A percentile compares a stretch with the other conserved stretches of the same genome.
These are phyloP conservation scores for Ceuthmochares aereus DNA, from an alignment of 2,113 vertebrate species.

Conservation along the genomic window DNA sequence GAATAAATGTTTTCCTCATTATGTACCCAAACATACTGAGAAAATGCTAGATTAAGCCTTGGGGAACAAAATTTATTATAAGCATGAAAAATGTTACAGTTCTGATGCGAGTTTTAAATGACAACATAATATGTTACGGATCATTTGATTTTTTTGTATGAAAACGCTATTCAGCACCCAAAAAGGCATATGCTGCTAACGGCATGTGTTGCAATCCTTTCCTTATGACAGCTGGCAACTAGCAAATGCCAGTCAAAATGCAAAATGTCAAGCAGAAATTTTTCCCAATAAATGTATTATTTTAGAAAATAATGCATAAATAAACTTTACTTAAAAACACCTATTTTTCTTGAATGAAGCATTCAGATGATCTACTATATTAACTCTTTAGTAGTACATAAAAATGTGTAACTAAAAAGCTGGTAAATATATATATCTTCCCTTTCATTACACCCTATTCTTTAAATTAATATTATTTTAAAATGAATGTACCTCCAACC, in stretches of 20 bases:
- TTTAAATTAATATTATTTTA: neutral
- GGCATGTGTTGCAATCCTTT: slow-evolving; percentile 71
- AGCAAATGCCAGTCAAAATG: slow-evolving; percentile 85
- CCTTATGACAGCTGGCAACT: slow-evolving; percentile 82
- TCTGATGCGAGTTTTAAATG: slow-evolving; percentile 83
- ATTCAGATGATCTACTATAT: neutral
- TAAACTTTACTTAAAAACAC: slow-evolving; percentile 36
- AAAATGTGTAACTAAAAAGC: neutral
- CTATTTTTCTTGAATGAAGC: neutral
- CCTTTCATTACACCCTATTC: neutral
- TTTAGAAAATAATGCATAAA: slow-evolving; percentile 51
- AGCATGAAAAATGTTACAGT: slow-evolving; percentile 76
- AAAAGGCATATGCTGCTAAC: slow-evolving; percentile 82
- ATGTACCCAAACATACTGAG: slow-evolving; percentile 44
- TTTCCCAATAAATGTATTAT: slow-evolving; percentile 74
- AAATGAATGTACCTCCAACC: neutral
- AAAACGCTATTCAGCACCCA: slow-evolving; percentile 69
- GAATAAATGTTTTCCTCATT: slow-evolving; percentile 68
- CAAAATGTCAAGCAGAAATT: slow-evolving; percentile 79
- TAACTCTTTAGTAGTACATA: neutral
- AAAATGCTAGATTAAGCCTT: slow-evolving; percentile 82
- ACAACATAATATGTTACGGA: slow-evolving; percentile 91
- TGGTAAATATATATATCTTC: neutral
- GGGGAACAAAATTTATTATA: slow-evolving; percentile 76
- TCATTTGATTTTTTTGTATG: slow-evolving; percentile 86